Conservation (phyloP, 35 echinoderm and acorn worm genomes). For the Nesometra sesokonis region DNA sequence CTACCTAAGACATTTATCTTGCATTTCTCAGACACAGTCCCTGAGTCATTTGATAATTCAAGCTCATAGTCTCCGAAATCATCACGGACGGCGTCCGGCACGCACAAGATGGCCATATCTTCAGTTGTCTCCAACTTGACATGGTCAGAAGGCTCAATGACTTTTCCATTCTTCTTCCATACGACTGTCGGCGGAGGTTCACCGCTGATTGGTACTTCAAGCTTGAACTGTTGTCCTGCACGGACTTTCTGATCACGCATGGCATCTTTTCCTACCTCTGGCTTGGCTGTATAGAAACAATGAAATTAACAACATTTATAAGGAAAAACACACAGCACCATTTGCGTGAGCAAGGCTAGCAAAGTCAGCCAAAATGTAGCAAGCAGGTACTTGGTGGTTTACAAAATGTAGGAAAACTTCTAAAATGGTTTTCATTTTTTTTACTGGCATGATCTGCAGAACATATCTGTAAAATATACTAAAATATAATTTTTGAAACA, state of each 20-base stretch:
- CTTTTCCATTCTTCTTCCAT: conserved; percentile 66
- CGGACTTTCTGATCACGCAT: conserved; percentile 67
- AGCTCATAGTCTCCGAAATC: conserved; percentile 83
- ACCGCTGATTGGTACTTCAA: conserved; percentile 59
- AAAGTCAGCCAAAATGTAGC: too few relatives aligned
- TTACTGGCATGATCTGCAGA: too few relatives aligned
- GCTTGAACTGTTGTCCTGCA: conserved; percentile 56
- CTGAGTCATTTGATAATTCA: conserved; percentile 61
- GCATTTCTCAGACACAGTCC: conserved; percentile 46
- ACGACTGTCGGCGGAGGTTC: conserved; percentile 59
- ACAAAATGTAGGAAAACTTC: too few relatives aligned
- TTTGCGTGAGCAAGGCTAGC: too few relatives aligned
- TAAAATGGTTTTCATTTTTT: too few relatives aligned
- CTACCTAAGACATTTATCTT: conserved; percentile 71
- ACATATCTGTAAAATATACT: too few relatives aligned
- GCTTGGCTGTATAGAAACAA: conserved; percentile 44
- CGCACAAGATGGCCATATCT: conserved; percentile 30
- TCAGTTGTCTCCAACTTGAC: conserved; percentile 49
- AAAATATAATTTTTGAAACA: too few relatives aligned
- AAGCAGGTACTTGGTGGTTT: too few relatives aligned
- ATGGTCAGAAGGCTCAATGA: conserved; percentile 36
- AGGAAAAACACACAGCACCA: too few relatives aligned
- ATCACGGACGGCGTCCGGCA: conserved; percentile 33
- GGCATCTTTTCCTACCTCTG: conserved; percentile 39
- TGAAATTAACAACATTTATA: too few relatives aligned